Percentiles rank a stretch among this genome's conserved stretches.
Conservation (phyloP, 2,113 vertebrate species). For the Alligator mississippiensis region DNA sequence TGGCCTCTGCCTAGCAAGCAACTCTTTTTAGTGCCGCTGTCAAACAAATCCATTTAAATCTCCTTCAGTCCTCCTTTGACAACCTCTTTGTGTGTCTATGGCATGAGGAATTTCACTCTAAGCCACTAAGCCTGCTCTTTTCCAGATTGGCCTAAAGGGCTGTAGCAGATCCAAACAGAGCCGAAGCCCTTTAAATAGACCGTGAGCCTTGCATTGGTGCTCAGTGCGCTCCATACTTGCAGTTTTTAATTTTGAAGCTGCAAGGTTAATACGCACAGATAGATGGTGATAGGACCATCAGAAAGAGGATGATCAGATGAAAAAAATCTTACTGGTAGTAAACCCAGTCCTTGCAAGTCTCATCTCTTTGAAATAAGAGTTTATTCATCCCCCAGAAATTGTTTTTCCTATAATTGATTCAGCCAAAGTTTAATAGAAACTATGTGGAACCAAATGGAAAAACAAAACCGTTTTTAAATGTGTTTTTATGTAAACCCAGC, state of each 20-base stretch:
- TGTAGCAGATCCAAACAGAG: too few relatives aligned
- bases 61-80: background rate
- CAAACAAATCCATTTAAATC: background rate
- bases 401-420: background rate
- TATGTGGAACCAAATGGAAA: slow-evolving; percentile 20
- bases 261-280: background rate
- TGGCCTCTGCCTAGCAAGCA: background rate
- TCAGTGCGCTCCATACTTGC: background rate
- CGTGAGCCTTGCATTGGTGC: too few relatives aligned
- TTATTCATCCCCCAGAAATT: background rate
- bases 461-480: slow-evolving; percentile 60
- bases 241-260: background rate
- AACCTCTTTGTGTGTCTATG: background rate
- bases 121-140: too few relatives aligned
- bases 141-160: too few relatives aligned
- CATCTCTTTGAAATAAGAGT: background rate
- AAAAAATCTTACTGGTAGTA: background rate
- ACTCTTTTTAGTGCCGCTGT: background rate
- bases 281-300: background rate
- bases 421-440: background rate
- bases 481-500: slow-evolving; percentile 67
- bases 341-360: background rate
- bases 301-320: background rate
- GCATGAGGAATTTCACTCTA: background rate
- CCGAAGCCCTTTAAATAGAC: too few relatives aligned